Percentiles rank a stretch among this genome's conserved stretches.
Evolutionary conservation across 2,797 vertebrate genomes (phyloP).

Genomic region (Mallotus villosus): DNA sequence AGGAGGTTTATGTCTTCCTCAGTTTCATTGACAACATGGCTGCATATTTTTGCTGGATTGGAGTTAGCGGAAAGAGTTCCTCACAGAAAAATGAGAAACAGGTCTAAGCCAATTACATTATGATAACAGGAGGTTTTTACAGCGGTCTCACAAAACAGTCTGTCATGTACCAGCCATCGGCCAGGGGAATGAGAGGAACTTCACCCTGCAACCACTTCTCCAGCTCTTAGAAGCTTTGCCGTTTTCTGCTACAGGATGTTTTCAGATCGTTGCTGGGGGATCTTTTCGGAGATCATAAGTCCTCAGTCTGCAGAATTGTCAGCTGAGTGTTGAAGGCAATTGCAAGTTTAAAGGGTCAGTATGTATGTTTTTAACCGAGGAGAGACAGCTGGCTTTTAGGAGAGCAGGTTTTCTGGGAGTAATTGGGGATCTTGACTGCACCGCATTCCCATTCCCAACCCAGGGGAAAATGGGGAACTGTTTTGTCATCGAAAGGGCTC

Average conservation of each 20-base stretch:
- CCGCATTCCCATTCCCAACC: too few species aligned
- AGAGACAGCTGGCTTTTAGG: too few species aligned
- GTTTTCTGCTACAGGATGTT: slow-evolving; percentile 11
- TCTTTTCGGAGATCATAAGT: slow-evolving; percentile 15
- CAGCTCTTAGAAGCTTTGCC: neutral
- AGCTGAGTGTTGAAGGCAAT: neutral
- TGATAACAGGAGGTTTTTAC: neutral
- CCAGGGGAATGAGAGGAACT: slow-evolving; percentile 18
- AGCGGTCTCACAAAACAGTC: slow-evolving; percentile 7
- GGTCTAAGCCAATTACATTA: slow-evolving; percentile 17
- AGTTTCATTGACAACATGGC: neutral
- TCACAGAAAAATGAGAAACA: neutral
- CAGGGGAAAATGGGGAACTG: too few species aligned
- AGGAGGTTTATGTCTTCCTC: neutral
- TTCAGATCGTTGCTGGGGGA: slow-evolving; percentile 17
- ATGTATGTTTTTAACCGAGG: too few species aligned
- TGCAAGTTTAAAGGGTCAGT: too few species aligned
- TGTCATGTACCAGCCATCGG: slow-evolving; percentile 10
- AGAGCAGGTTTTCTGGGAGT: too few species aligned
- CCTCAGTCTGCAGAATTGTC: slow-evolving; percentile 15
- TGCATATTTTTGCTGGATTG: neutral
- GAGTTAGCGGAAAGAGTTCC: neutral
- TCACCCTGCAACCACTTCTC: slow-evolving; percentile 11
- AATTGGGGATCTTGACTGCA: too few species aligned
- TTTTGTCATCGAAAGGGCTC: too few species aligned